Conservation (phyloP, 2,113 vertebrate genomes). For the Marmota flaviventris region DNA sequence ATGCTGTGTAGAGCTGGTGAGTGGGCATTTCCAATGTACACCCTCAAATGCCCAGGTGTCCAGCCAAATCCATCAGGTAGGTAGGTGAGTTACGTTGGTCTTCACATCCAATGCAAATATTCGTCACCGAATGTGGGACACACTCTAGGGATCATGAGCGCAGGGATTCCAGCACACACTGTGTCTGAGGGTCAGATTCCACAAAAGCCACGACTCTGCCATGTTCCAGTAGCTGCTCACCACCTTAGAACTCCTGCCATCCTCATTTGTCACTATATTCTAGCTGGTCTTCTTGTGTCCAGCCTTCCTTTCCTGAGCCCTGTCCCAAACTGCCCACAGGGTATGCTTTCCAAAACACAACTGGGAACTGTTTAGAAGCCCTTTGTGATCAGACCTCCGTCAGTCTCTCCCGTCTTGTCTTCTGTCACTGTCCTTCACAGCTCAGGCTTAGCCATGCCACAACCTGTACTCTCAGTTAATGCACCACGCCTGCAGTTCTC, state of each 20-base stretch:
- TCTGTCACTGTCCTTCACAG: not conserved
- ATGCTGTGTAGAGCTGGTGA: fast-evolving
- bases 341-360: not conserved
- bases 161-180: not conserved
- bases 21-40: not conserved
- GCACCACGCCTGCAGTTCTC: not conserved
- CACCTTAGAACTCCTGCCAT: not conserved
- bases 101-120: not conserved
- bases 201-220: not conserved
- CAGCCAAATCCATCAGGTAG: not conserved
- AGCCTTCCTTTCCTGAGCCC: not conserved
- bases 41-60: not conserved
- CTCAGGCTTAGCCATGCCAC: not conserved
- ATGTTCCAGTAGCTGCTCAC: not conserved
- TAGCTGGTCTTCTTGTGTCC: not conserved
- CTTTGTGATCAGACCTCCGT: not conserved
- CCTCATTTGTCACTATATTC: not conserved
- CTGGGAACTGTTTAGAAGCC: not conserved
- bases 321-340: not conserved
- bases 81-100: not conserved
- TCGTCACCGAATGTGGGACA: not conserved
- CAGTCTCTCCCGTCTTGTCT: not conserved
- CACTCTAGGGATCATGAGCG: not conserved
- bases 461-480: too few species aligned
- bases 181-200: not conserved